Conservation (phyloP, 2,797 vertebrate species). For the Falco peregrinus region DNA sequence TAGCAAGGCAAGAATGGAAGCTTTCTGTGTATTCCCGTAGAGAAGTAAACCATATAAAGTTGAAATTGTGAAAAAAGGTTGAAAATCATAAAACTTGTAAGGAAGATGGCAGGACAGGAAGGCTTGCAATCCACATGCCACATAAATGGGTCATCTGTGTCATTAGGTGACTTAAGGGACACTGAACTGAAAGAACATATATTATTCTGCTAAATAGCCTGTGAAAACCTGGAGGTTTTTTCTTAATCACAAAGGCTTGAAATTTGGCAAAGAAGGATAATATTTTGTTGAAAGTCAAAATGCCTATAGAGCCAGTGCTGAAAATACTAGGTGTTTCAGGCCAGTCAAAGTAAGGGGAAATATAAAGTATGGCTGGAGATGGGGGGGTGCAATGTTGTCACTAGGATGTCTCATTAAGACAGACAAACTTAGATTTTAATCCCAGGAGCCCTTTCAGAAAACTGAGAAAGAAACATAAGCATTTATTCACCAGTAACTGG, state of each 20-base stretch:
- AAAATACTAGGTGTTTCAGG: neutral
- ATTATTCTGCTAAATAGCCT: neutral
- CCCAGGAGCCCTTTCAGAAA: neutral
- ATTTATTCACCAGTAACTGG: conserved; percentile 28
- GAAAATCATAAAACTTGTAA: neutral
- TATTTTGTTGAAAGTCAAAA: neutral
- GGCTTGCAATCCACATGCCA: neutral
- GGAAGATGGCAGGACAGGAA: conserved; percentile 4
- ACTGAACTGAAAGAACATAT: neutral
- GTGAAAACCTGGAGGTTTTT: neutral
- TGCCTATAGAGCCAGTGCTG: neutral
- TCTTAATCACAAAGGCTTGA: neutral
- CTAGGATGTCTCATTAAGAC: neutral
- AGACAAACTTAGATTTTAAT: conserved; percentile 1
- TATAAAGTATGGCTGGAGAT: neutral
- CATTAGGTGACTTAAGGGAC: neutral
- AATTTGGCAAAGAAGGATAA: neutral
- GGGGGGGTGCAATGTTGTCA: neutral
- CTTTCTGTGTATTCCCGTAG: neutral
- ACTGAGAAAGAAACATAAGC: neutral
- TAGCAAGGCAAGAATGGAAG: neutral
- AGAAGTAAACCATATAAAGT: conserved; percentile 7
- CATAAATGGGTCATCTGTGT: conserved; percentile 23
- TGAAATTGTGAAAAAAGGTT: neutral
- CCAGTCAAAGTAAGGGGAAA: neutral